A percentile compares a stretch with the other conserved stretches of the same genome.
phyloP scores from a whole-genome alignment of 2,888 invertebrate genomes.

The Heliconius sara region DNA sequence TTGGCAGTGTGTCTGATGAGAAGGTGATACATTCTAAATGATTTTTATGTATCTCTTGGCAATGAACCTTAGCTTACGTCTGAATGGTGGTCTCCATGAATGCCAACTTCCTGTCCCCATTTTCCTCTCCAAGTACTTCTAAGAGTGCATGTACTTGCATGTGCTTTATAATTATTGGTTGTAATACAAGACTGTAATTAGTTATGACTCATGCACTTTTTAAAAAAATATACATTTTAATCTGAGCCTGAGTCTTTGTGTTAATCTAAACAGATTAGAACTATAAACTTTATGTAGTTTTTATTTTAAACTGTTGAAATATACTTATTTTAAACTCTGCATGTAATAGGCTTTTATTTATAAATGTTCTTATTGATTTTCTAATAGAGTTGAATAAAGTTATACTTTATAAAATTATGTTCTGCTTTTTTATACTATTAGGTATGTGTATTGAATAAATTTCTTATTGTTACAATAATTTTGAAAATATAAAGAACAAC shows the following conservation, averaged over 20 bases:
- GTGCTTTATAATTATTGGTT: conserved; percentile 56
- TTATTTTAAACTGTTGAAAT: not conserved
- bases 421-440: conserved; percentile 1
- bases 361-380: not conserved
- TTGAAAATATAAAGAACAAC: no score
- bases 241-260: conserved; percentile 12
- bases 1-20: conserved; percentile 79
- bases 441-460: no score
- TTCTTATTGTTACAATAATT: no score
- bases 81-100: conserved; percentile 53
- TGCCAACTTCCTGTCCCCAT: conserved; percentile 69
- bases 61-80: conserved; percentile 60
- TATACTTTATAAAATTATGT: not conserved
- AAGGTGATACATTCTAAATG: conserved; percentile 74
- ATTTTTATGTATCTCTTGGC: conserved; percentile 58
- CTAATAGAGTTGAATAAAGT: not conserved
- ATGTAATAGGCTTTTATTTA: conserved; percentile 11
- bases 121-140: conserved; percentile 55
- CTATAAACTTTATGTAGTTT: not conserved
- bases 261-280: conserved; percentile 13
- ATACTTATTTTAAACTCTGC: not conserved
- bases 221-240: conserved; percentile 1
- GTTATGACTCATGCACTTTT: conserved; percentile 28
- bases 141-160: conserved; percentile 70
- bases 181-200: conserved; percentile 31